These are phyloP conservation scores for Indicator maculatus DNA, from an alignment of 2,113 vertebrate species.

Conservation along the genomic window DNA sequence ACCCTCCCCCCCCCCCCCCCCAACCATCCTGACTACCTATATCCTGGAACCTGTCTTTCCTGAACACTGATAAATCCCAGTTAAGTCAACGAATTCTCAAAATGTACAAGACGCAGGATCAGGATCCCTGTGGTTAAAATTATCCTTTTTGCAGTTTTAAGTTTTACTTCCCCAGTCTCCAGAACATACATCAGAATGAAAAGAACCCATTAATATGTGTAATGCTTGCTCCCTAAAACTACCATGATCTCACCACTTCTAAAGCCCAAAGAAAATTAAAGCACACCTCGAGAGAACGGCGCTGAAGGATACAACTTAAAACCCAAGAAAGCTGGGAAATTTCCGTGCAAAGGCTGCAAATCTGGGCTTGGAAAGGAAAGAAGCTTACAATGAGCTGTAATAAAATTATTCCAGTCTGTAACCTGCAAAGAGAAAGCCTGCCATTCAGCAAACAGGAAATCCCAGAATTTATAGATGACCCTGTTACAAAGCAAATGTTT, in stretches of 20 bases:
- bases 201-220: neutral
- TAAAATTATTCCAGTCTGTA: constrained; percentile 51
- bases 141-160: neutral
- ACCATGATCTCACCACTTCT: constrained; percentile 57
- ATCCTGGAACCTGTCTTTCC: neutral
- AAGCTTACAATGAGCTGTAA: constrained; percentile 17
- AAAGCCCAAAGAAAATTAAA: constrained; percentile 64
- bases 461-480: constrained; percentile 80
- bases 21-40: neutral
- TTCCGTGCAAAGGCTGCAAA: constrained; percentile 36
- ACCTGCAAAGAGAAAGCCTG: constrained; percentile 33
- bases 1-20: no score
- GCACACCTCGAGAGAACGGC: neutral
- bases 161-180: neutral
- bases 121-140: neutral
- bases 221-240: constrained; percentile 46
- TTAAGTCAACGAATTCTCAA: neutral
- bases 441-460: constrained; percentile 76
- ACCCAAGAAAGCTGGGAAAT: constrained; percentile 53
- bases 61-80: neutral
- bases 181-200: neutral
- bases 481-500: constrained; percentile 78
- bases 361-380: constrained; percentile 19
- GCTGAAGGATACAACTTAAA: constrained; percentile 49
- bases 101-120: neutral